These are phyloP conservation scores for Carposina sasakii DNA, from an alignment of 1,140 invertebrate genomes.

Conservation along the genomic window DNA sequence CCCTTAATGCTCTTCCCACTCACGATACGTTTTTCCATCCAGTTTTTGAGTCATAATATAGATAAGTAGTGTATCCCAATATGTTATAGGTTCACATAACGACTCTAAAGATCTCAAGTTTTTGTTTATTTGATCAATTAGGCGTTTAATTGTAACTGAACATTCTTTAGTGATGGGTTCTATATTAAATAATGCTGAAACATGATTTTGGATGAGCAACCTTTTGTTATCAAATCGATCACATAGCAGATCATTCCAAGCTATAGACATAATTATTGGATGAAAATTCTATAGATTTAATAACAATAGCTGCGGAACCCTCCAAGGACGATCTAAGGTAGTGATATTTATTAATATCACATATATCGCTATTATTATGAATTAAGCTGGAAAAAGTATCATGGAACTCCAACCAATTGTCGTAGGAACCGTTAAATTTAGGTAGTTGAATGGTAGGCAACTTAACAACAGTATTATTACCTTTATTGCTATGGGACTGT, in stretches of 20 bases:
- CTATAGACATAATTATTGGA: slow-evolving; percentile 1
- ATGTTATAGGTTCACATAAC: background rate
- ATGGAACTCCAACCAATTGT: background rate
- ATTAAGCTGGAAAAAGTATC: background rate
- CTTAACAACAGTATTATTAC: too few relatives aligned
- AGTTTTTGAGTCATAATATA: slow-evolving; percentile 3
- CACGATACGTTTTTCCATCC: background rate
- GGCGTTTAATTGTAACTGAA: background rate
- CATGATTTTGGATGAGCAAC: background rate
- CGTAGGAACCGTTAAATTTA: background rate
- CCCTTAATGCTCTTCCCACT: slow-evolving; percentile 1
- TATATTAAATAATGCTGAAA: background rate
- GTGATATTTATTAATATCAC: background rate
- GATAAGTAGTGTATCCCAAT: background rate
- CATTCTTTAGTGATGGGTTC: slow-evolving; percentile 1
- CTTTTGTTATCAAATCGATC: background rate
- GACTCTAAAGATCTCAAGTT: slow-evolving; percentile 1
- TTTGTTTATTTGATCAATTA: slow-evolving; percentile 2
- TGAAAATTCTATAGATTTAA: slow-evolving; percentile 3
- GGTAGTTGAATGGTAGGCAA: background rate
- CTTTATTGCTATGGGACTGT: too few relatives aligned
- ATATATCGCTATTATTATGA: background rate
- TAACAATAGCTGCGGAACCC: background rate
- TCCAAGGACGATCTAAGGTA: background rate
- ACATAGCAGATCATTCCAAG: slow-evolving; percentile 7